Conservation (phyloP, 1,140 invertebrate genomes). For the Coboldia fuscipes region DNA sequence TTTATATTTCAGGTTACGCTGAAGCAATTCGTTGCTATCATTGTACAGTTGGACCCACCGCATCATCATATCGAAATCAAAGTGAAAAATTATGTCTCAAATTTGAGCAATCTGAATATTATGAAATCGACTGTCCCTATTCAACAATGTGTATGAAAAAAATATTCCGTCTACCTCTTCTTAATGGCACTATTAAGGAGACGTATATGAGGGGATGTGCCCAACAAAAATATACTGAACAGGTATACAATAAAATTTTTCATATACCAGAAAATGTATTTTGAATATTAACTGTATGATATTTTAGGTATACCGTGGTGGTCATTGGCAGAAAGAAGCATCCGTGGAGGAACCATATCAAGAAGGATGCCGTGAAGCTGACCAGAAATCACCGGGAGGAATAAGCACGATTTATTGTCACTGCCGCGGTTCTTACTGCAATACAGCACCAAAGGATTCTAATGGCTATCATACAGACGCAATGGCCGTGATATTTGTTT, state of each 20-base stretch:
- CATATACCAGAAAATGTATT: too few relatives aligned
- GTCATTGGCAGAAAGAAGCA: conserved; percentile 33
- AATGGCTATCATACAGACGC: conserved; percentile 24
- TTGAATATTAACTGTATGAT: too few relatives aligned
- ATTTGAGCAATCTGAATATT: conserved; percentile 42
- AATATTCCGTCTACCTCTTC: conserved; percentile 32
- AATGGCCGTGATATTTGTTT: conserved; percentile 29
- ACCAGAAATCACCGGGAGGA: conserved; percentile 32
- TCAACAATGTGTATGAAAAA: conserved; percentile 64
- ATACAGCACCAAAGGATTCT: conserved; percentile 24
- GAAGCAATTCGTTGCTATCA: conserved; percentile 34
- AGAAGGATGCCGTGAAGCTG: conserved; percentile 37
- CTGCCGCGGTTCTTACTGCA: conserved; percentile 41
- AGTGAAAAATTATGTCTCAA: conserved; percentile 37
- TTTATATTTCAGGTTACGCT: conserved; percentile 6
- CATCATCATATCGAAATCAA: conserved; percentile 22
- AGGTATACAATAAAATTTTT: too few relatives aligned
- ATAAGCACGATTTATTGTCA: conserved; percentile 38
- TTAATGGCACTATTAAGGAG: conserved; percentile 36
- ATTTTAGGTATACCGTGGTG: too few relatives aligned
- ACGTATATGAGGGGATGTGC: conserved; percentile 47
- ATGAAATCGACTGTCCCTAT: conserved; percentile 46
- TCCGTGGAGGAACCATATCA: conserved; percentile 37
- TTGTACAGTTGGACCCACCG: conserved; percentile 35
- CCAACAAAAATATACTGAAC: conserved; percentile 37